Evolutionary conservation across 2,797 vertebrate genomes (phyloP).

Genomic region (Enteromius fasciolatus): DNA sequence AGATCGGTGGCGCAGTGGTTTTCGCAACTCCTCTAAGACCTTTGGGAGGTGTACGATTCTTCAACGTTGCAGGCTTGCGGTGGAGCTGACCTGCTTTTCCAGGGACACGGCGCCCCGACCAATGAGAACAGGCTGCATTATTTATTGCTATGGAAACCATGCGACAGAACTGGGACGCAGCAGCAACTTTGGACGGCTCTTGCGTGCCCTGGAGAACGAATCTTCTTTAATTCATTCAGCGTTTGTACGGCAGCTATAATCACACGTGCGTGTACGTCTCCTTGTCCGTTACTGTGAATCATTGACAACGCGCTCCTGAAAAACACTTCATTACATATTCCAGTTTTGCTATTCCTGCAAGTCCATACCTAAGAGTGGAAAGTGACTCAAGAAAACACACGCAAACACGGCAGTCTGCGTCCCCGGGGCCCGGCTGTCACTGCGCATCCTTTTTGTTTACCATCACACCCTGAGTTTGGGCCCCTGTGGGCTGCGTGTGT

Average conservation of each 20-base stretch:
- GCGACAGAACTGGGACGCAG: constrained; percentile 68
- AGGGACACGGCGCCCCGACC: constrained; percentile 47
- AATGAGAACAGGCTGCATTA: constrained; percentile 55
- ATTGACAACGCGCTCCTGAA: neutral
- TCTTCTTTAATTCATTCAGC: neutral
- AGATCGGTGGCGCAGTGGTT: neutral
- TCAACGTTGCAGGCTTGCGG: neutral
- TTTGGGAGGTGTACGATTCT: neutral
- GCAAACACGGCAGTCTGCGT: constrained; percentile 10
- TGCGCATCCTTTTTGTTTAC: constrained; percentile 37
- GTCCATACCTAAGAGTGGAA: constrained; percentile 8
- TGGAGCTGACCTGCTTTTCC: constrained; percentile 48
- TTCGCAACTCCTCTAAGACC: constrained; percentile 2
- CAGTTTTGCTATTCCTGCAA: constrained; percentile 14
- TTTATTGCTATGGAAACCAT: constrained; percentile 58
- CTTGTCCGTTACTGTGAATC: constrained; percentile 1
- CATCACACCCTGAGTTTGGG: constrained; percentile 19
- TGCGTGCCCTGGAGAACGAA: neutral
- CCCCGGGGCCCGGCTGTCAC: constrained; percentile 49
- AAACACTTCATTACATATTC: constrained; percentile 27
- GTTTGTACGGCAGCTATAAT: neutral
- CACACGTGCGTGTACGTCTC: constrained; percentile 5
- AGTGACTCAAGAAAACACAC: constrained; percentile 14
- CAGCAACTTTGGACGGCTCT: constrained; percentile 48
- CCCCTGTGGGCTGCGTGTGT: constrained; percentile 23